phyloP scores from a whole-genome alignment of 1,140 invertebrate genomes.

The Cydia fagiglandana region DNA sequence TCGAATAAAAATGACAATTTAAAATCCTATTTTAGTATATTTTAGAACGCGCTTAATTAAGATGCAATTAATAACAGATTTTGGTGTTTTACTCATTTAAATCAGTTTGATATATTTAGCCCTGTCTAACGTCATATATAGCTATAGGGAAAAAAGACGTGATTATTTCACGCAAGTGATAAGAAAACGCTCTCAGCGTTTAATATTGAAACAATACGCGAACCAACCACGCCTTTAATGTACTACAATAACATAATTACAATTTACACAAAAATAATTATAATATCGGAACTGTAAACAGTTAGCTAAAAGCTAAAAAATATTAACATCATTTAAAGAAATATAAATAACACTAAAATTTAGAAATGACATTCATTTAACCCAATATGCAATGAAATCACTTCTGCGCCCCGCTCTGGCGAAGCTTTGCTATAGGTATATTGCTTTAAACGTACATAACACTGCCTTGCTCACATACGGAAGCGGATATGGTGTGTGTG shows the following conservation, averaged over 20 bases:
- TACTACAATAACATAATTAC: slow-evolving; percentile 2
- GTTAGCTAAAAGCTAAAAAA: neutral
- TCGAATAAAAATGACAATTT: no score
- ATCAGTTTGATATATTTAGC: neutral
- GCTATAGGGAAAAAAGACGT: neutral
- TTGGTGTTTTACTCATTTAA: neutral
- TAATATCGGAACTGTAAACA: slow-evolving; percentile 23
- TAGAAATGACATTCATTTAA: neutral
- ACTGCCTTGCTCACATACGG: no score
- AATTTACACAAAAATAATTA: slow-evolving; percentile 16
- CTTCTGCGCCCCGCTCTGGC: neutral
- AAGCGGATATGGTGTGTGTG: no score
- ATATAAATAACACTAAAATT: slow-evolving; percentile 15
- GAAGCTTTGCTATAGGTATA: no score
- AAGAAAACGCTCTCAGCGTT: neutral
- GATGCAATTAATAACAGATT: no score
- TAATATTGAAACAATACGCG: slow-evolving; percentile 9
- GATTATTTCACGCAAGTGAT: neutral
- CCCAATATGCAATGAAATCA: neutral
- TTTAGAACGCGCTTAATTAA: no score
- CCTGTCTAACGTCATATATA: neutral
- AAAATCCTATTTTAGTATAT: no score
- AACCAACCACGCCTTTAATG: slow-evolving; percentile 17
- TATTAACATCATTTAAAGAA: neutral
- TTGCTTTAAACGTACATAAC: no score